Evolutionary conservation across 1,140 invertebrate genomes (phyloP).

Genomic region (Protaetia brevitarsis): DNA sequence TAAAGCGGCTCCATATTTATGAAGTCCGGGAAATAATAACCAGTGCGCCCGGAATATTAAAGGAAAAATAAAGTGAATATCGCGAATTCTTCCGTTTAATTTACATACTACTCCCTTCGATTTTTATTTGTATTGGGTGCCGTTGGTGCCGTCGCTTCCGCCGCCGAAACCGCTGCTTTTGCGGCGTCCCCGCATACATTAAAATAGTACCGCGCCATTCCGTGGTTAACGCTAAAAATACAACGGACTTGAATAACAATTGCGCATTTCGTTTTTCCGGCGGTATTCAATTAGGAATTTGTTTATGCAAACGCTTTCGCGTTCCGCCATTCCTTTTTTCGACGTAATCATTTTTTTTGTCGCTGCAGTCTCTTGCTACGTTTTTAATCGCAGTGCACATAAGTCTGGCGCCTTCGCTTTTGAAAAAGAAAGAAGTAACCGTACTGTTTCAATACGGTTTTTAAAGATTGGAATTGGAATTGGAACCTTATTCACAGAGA

Average conservation of each 20-base stretch:
- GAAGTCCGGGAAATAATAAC: background rate
- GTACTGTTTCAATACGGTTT: no score
- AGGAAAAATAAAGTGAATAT: background rate
- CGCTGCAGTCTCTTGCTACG: background rate
- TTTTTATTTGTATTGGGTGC: slow-evolving; percentile 39
- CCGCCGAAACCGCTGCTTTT: background rate
- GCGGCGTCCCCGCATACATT: slow-evolving; percentile 34
- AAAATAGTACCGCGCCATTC: slow-evolving; percentile 32
- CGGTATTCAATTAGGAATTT: slow-evolving; percentile 33
- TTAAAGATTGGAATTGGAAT: no score
- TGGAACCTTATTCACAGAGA: no score
- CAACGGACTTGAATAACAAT: slow-evolving; percentile 19
- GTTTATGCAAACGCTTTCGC: slow-evolving; percentile 32
- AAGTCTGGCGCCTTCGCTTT: no score
- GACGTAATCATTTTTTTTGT: background rate
- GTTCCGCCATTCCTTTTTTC: background rate
- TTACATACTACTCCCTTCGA: slow-evolving; percentile 40
- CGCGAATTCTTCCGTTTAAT: slow-evolving; percentile 23
- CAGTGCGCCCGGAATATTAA: background rate
- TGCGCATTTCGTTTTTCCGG: slow-evolving; percentile 31
- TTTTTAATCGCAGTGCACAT: no score
- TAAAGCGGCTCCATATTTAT: background rate
- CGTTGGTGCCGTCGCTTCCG: slow-evolving; percentile 13
- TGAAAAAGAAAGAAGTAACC: no score
- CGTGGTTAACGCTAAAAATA: slow-evolving; percentile 31